A percentile compares a stretch with the other conserved stretches of the same genome.
Evolutionary conservation across 2,888 invertebrate species (phyloP).

Genomic region (Lapara coniferarum): DNA sequence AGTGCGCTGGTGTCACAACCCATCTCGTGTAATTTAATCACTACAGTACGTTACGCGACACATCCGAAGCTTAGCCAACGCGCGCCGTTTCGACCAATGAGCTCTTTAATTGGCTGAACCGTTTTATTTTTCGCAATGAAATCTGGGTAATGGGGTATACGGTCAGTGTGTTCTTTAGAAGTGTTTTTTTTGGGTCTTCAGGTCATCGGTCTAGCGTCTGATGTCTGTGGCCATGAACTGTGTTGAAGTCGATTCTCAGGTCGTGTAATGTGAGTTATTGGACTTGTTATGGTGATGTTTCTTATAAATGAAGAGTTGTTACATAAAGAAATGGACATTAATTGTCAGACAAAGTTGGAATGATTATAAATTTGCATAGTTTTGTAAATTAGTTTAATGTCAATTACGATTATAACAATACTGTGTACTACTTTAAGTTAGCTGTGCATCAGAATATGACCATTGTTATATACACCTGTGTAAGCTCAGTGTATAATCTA

Average conservation of each 20-base stretch:
- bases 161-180: conserved; percentile 4
- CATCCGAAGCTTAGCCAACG: conserved; percentile 50
- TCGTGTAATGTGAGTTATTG: background rate
- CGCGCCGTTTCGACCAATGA: conserved; percentile 24
- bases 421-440: too few species aligned
- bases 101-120: conserved; percentile 13
- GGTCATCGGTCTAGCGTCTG: background rate
- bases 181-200: background rate
- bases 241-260: background rate
- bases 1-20: background rate
- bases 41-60: conserved; percentile 41
- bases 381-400: too few species aligned
- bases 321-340: too few species aligned
- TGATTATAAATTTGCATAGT: too few species aligned
- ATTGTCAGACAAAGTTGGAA: too few species aligned
- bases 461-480: too few species aligned
- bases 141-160: conserved; percentile 6
- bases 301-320: too few species aligned
- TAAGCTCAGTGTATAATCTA: too few species aligned
- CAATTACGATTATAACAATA: too few species aligned
- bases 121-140: conserved; percentile 21
- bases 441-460: too few species aligned
- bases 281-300: too few species aligned
- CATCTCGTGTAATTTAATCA: background rate
- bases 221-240: background rate